Evolutionary conservation across 1,140 invertebrate species (phyloP).

Genomic region (Leptoteleia sp.): DNA sequence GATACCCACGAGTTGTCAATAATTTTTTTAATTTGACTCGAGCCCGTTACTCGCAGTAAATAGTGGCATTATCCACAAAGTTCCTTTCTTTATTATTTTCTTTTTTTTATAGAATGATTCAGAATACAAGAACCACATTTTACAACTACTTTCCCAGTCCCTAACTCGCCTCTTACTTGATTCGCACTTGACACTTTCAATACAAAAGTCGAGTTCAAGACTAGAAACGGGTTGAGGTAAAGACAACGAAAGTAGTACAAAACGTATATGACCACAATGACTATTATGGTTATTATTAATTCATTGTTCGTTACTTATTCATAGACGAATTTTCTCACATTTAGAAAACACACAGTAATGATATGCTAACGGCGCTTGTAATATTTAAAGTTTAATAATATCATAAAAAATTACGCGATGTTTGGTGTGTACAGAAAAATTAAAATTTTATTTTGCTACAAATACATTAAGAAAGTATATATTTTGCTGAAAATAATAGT

Average conservation of each 20-base stretch:
- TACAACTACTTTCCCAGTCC: constrained; percentile 7
- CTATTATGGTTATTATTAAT: constrained; percentile 16
- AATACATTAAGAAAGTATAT: too few relatives aligned
- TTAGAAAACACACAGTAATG: constrained; percentile 4
- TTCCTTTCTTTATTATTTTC: too few relatives aligned
- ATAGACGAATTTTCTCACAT: neutral
- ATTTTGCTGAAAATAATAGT: too few relatives aligned
- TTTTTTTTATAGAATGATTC: constrained; percentile 24
- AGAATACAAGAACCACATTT: constrained; percentile 22
- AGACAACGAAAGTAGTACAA: constrained; percentile 39
- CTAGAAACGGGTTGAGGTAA: constrained; percentile 22
- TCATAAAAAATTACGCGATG: neutral
- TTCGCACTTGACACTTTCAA: constrained; percentile 42
- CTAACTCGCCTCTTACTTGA: constrained; percentile 25
- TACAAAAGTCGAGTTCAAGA: constrained; percentile 38
- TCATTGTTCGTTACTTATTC: constrained; percentile 12
- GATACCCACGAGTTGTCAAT: too few relatives aligned
- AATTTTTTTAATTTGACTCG: neutral
- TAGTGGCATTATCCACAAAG: neutral
- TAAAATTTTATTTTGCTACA: too few relatives aligned
- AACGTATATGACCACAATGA: constrained; percentile 11
- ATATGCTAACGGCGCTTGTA: neutral
- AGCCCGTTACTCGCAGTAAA: neutral
- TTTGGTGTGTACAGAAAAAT: too few relatives aligned
- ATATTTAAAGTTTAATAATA: neutral